Percentiles rank a stretch among this genome's conserved stretches.
These are phyloP conservation scores for Vultur gryphus DNA, from an alignment of 2,797 vertebrate genomes.

Conservation along the genomic window DNA sequence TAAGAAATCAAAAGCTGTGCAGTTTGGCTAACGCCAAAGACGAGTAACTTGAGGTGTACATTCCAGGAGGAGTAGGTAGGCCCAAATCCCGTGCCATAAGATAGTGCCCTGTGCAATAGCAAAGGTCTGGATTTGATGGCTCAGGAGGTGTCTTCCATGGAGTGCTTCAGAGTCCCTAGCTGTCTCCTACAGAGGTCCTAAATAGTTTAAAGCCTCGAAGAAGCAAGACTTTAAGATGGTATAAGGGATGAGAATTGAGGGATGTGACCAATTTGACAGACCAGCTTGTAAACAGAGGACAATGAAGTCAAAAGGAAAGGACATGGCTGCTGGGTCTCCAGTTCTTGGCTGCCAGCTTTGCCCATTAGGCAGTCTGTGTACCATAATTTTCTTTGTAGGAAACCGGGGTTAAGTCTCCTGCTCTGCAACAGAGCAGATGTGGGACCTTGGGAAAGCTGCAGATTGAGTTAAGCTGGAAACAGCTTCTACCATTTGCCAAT, in stretches of 20 bases:
- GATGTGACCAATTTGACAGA: neutral
- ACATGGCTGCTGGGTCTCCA: neutral
- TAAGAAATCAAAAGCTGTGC: neutral
- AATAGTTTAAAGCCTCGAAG: neutral
- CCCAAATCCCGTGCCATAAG: neutral
- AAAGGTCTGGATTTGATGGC: neutral
- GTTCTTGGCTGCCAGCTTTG: neutral
- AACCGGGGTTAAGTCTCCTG: neutral
- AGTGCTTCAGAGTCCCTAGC: neutral
- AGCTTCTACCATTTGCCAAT: conserved; percentile 13
- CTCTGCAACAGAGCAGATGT: neutral
- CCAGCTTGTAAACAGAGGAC: neutral
- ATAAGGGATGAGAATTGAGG: neutral
- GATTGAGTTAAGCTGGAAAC: conserved; percentile 12
- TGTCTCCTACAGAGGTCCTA: neutral
- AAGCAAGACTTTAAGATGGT: neutral
- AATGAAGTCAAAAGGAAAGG: neutral
- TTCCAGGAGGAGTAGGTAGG: neutral
- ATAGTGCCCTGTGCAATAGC: neutral
- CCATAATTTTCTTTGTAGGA: neutral
- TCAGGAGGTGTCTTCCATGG: neutral
- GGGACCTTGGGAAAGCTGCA: neutral
- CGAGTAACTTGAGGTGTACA: neutral
- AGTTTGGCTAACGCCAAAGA: neutral
- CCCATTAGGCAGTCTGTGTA: neutral